These are phyloP conservation scores for Coelopa pilipes DNA, from an alignment of 2,888 invertebrate genomes.

Conservation along the genomic window DNA sequence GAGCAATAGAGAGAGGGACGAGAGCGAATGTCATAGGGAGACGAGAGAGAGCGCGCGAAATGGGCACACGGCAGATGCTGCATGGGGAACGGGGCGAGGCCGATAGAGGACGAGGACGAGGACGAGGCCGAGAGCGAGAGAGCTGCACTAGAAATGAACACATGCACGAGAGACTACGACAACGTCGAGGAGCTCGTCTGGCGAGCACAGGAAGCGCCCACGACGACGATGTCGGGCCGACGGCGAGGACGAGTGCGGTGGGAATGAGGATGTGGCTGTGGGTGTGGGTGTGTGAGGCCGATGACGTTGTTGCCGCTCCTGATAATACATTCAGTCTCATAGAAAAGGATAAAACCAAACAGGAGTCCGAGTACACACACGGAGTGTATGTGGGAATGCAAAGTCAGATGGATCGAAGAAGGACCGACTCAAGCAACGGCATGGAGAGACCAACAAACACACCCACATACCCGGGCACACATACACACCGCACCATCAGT, in stretches of 20 bases:
- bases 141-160: background rate
- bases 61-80: no score
- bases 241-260: background rate
- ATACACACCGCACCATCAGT: background rate
- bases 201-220: slow-evolving; percentile 1
- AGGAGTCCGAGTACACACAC: background rate
- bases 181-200: slow-evolving; percentile 12
- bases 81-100: background rate
- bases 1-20: background rate
- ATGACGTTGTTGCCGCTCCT: slow-evolving; percentile 6
- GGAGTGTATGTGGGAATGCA: background rate
- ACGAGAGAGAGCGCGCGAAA: background rate
- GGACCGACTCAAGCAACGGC: slow-evolving; percentile 4
- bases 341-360: slow-evolving; percentile 28
- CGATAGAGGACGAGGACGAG: no score
- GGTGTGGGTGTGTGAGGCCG: background rate
- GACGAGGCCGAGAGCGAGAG: background rate
- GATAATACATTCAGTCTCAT: slow-evolving; percentile 28
- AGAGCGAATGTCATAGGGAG: background rate
- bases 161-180: slow-evolving; percentile 18
- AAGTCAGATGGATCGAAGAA: background rate
- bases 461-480: background rate
- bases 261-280: background rate
- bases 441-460: background rate
- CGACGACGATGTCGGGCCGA: background rate